A percentile compares a stretch with the other conserved stretches of the same genome.
These are phyloP conservation scores for Sinhomidia bicolor DNA, from an alignment of 2,888 invertebrate species.

Conservation along the genomic window DNA sequence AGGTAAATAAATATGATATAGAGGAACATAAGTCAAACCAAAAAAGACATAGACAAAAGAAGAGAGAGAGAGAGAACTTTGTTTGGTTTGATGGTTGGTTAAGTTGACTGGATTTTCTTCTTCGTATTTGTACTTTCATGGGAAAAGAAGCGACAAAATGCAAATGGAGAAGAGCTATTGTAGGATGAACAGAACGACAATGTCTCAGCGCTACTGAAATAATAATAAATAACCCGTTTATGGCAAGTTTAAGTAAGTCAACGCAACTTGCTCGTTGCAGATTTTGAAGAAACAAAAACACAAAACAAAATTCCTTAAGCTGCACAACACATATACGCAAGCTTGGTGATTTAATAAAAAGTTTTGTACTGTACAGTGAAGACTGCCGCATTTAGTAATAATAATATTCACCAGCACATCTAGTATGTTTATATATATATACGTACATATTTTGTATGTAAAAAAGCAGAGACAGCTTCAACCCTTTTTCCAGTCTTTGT, in stretches of 20 bases:
- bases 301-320: too few relatives aligned
- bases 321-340: too few relatives aligned
- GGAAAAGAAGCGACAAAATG: background rate
- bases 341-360: too few relatives aligned
- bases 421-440: too few relatives aligned
- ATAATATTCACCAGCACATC: background rate
- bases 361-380: too few relatives aligned
- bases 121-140: constrained; percentile 3
- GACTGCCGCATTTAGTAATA: too few relatives aligned
- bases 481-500: background rate
- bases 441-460: background rate
- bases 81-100: background rate
- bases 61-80: constrained; percentile 39
- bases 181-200: constrained; percentile 28
- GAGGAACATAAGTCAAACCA: background rate
- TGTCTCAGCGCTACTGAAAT: constrained; percentile 7
- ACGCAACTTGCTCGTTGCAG: too few relatives aligned
- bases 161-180: background rate
- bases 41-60: background rate
- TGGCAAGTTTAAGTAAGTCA: background rate
- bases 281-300: too few relatives aligned
- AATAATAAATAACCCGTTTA: background rate
- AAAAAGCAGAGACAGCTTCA: background rate
- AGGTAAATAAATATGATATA: too few relatives aligned
- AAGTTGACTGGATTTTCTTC: constrained; percentile 41